Evolutionary conservation across 2,113 vertebrate genomes (phyloP), one percentile per base, ranked within the genome.

Genomic region (Platycercus adscitus): DNA sequence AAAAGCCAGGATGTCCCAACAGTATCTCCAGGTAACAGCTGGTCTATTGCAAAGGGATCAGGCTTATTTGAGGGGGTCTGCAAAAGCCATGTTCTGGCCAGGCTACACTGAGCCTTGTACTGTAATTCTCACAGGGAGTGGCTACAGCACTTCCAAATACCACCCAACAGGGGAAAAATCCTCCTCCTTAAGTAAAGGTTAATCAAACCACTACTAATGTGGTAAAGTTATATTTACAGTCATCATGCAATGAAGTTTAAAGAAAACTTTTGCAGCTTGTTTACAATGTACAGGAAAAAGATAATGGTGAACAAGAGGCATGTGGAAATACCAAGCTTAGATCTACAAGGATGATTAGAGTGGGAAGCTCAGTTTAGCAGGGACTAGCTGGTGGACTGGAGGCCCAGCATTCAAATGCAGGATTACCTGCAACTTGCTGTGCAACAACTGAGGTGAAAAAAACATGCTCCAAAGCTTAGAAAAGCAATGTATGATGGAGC

Each of bases 21-120:
- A 46, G 13, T 29, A 11, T 64, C 10, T 37, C 39, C 23, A 61
- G n/a, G 76, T 3, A 23, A 41, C 37, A 55, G 55, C 71, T 87
- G 70, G 31, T 41, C 63, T 65, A 44, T 9, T 50, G 41, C 66
- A 85, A 50, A 79, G 53, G 61, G 21, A 70, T 49, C 26, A 33
- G 75, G 64, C 63, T 96, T 39, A 88, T 91, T 37, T 37, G 37
- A 78, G 73, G 73, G 46, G 77, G 53, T 68, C 89, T 89, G 77
- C 46, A 88, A 91, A 80, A 91, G 79, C 85, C 71, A 16, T 1
- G 2, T 53, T 73, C 71, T 65, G 85, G 68, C 76, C 81, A 91
- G 81, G 70, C 71, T 44, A 11, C 71, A 29, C 68, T 66, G 80
- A 81, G 84, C 72, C 19, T 68, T 72, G 41, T 52, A 41, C 37